Evolutionary conservation across 2,888 invertebrate species (phyloP).

Genomic region (Esperia sulphurella): DNA sequence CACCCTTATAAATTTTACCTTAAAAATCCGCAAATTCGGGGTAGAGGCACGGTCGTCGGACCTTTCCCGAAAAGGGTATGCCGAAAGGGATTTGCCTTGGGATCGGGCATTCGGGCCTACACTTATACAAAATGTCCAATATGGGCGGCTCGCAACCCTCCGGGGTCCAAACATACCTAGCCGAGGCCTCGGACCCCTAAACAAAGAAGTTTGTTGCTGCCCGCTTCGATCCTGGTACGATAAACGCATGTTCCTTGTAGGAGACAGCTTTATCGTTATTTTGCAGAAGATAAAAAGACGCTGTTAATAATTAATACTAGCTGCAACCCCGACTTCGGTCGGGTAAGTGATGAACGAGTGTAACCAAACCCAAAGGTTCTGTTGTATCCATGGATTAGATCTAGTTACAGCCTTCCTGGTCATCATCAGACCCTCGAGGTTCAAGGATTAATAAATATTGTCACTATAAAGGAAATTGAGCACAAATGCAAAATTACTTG

Average conservation of each 20-base stretch:
- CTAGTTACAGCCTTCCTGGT: too few species aligned
- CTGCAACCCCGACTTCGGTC: too few species aligned
- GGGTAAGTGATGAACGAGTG: too few species aligned
- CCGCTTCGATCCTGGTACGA: conserved; percentile 48
- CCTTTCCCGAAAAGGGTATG: conserved; percentile 71
- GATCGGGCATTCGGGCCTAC: conserved; percentile 66
- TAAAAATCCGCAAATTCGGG: conserved; percentile 79
- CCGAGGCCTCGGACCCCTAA: conserved; percentile 46
- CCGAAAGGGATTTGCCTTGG: conserved; percentile 77
- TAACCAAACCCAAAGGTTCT: too few species aligned
- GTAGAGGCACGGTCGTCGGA: conserved; percentile 64
- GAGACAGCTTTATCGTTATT: conserved; percentile 10
- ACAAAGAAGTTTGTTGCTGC: conserved; percentile 70
- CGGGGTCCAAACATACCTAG: conserved; percentile 61
- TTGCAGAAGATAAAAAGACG: neutral
- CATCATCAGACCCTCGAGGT: too few species aligned
- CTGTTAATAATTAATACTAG: neutral
- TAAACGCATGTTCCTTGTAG: conserved; percentile 21
- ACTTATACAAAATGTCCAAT: conserved; percentile 79
- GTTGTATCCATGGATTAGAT: too few species aligned
- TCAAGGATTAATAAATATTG: too few species aligned
- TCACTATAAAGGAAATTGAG: too few species aligned
- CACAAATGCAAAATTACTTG: too few species aligned
- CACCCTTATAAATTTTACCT: conserved; percentile 76
- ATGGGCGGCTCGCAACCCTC: conserved; percentile 52